These are phyloP conservation scores for Babylonia areolata DNA, from an alignment of 1,140 invertebrate genomes.

Conservation along the genomic window DNA sequence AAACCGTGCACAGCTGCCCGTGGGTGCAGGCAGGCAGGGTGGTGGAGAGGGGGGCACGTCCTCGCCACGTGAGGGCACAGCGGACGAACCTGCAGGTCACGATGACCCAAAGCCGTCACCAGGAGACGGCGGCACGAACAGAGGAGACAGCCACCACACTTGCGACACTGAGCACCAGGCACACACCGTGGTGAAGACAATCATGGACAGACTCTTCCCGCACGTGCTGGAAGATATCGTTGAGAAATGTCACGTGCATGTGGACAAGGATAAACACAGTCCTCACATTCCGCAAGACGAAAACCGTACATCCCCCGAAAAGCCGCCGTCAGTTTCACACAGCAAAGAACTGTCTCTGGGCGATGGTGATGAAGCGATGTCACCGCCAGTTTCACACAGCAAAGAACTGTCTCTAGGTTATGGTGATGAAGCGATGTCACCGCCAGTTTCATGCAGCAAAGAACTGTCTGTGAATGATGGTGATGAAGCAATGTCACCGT, in stretches of 20 bases:
- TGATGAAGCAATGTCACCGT: too few species aligned
- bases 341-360: not conserved
- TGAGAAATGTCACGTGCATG: not conserved
- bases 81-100: not conserved
- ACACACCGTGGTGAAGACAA: not conserved
- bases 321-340: not conserved
- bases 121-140: not conserved
- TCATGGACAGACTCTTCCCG: not conserved
- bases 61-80: not conserved
- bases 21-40: too few species aligned
- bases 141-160: not conserved
- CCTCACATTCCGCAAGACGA: too few species aligned
- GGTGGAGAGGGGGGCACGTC: too few species aligned
- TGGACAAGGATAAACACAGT: too few species aligned
- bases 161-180: not conserved
- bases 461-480: too few species aligned
- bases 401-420: not conserved
- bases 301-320: not conserved
- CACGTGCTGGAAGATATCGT: not conserved
- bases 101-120: not conserved
- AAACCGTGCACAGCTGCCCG: too few species aligned
- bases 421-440: not conserved
- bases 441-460: too few species aligned
- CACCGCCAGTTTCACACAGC: not conserved
- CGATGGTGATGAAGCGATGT: not conserved